Percentiles rank a stretch among this genome's conserved stretches.
Conservation (phyloP, 2,888 invertebrate species). For the Macrophya annulata region DNA sequence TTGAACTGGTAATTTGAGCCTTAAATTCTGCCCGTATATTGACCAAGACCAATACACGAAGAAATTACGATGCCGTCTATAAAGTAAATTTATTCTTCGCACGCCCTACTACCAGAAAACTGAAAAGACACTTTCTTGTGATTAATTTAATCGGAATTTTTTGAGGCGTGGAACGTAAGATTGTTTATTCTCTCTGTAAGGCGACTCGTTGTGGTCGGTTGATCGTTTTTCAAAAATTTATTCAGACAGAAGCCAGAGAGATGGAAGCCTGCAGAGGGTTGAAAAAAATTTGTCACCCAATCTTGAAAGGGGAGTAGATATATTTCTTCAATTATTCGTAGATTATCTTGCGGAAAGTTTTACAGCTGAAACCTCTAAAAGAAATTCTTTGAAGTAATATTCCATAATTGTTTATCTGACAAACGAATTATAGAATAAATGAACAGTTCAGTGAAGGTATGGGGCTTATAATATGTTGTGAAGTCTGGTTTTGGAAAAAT, state of each 20-base stretch:
- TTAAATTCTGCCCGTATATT: neutral
- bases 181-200: neutral
- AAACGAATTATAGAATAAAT: neutral
- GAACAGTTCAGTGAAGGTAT: neutral
- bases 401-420: neutral
- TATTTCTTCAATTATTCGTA: neutral
- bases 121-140: neutral
- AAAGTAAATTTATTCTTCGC: constrained; percentile 4
- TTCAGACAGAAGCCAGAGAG: neutral
- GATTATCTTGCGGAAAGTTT: neutral
- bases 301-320: neutral
- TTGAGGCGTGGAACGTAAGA: neutral
- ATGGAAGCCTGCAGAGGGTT: neutral
- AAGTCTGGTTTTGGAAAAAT: neutral
- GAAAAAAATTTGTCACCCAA: neutral
- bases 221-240: neutral
- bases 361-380: neutral
- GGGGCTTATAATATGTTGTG: neutral
- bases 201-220: neutral
- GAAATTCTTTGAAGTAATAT: neutral
- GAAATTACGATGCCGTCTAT: neutral
- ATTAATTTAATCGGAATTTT: neutral
- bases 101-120: neutral
- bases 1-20: constrained; percentile 1
- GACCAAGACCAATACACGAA: neutral